These are phyloP conservation scores for Etheostoma cragini DNA, from an alignment of 2,113 vertebrate species.

Conservation along the genomic window DNA sequence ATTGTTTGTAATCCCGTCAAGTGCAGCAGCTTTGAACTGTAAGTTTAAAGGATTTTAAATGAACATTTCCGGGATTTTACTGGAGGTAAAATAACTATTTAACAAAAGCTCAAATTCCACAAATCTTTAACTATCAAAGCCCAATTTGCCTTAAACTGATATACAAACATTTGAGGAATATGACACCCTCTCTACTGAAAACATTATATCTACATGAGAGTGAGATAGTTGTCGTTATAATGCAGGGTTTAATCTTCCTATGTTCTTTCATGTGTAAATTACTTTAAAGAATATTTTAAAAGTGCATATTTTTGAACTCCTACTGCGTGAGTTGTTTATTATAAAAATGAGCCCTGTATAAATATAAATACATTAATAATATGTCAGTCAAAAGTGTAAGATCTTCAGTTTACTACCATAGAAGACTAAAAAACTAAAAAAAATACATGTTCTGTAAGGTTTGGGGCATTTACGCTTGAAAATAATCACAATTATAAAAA, in stretches of 20 bases:
- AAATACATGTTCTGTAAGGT: background rate
- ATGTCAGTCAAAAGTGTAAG: background rate
- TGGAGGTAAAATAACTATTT: background rate
- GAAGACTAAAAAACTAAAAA: background rate
- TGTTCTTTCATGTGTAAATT: background rate
- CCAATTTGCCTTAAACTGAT: conserved; percentile 39
- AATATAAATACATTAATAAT: background rate
- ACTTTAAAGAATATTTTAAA: background rate
- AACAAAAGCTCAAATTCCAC: background rate
- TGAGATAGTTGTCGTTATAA: background rate
- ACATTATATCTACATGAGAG: background rate
- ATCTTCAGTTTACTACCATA: background rate
- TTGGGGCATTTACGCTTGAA: background rate
- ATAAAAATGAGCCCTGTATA: background rate
- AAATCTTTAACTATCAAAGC: background rate
- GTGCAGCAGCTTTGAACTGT: conserved; percentile 9
- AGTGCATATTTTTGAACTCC: background rate
- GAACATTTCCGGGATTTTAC: background rate
- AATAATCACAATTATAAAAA: background rate
- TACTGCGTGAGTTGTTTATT: background rate
- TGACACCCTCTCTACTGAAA: background rate
- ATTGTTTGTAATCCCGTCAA: background rate
- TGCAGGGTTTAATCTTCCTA: background rate
- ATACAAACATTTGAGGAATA: background rate
- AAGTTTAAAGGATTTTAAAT: background rate